Percentiles rank a stretch among this genome's conserved stretches.
These are phyloP conservation scores for Thecocarcelia acutangulata DNA, from an alignment of 2,888 invertebrate genomes.

Conservation along the genomic window DNA sequence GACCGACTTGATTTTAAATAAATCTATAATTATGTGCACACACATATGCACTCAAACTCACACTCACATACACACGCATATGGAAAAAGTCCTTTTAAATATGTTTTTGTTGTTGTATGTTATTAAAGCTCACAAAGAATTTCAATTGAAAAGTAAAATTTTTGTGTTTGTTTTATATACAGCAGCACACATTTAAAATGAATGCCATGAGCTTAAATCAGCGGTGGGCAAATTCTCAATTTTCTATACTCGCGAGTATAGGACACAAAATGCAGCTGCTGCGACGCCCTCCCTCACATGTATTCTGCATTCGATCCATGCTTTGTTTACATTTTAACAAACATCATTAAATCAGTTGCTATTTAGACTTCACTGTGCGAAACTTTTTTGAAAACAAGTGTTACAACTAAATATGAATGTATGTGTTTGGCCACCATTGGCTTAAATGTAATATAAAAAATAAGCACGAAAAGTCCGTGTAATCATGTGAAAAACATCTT, in stretches of 20 bases:
- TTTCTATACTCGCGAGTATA: too few species aligned
- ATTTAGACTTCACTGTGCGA: too few species aligned
- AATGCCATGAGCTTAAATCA: neutral
- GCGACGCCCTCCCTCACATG: too few species aligned
- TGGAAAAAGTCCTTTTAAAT: neutral
- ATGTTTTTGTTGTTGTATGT: neutral
- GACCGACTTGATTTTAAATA: constrained; percentile 33
- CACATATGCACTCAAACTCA: constrained; percentile 11
- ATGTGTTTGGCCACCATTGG: too few species aligned
- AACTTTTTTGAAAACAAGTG: too few species aligned
- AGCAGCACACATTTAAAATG: neutral
- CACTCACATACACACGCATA: neutral
- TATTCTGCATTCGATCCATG: too few species aligned
- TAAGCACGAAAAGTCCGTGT: constrained; percentile 1
- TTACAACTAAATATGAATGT: too few species aligned
- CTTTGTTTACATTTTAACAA: too few species aligned
- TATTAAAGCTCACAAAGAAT: neutral
- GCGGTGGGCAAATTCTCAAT: too few species aligned
- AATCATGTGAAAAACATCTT: constrained; percentile 8
- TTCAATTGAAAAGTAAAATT: neutral
- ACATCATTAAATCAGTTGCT: too few species aligned
- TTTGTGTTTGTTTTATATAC: neutral
- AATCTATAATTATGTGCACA: constrained; percentile 30
- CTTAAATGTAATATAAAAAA: neutral
- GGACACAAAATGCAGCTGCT: too few species aligned